Conservation (phyloP, 2,113 vertebrate species). For the Psilopogon haemacephalus region DNA sequence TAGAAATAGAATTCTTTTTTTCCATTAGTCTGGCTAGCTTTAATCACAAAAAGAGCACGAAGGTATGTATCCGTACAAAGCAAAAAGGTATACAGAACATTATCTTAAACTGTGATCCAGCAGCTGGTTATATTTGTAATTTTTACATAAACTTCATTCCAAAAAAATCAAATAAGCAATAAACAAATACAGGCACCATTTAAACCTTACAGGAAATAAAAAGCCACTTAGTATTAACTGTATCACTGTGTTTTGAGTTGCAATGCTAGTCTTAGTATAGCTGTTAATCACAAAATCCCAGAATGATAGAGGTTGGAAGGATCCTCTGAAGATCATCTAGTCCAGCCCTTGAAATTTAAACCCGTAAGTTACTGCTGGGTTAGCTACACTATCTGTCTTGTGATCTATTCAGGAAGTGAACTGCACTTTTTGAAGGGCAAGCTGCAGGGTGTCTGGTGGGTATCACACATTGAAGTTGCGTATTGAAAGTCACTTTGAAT, state of each 20-base stretch:
- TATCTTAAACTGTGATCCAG: background rate
- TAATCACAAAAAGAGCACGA: background rate
- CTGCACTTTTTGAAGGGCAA: background rate
- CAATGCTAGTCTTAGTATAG: background rate
- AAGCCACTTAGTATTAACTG: background rate
- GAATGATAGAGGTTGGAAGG: too few relatives aligned
- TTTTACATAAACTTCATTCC: background rate
- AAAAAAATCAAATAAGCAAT: background rate
- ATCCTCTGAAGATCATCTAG: too few relatives aligned
- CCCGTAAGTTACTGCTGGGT: background rate
- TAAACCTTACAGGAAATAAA: background rate
- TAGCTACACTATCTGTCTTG: background rate
- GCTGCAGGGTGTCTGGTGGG: background rate
- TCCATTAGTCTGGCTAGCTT: background rate
- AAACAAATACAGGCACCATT: background rate
- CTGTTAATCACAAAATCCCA: background rate
- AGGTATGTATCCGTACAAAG: background rate
- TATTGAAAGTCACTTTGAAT: background rate
- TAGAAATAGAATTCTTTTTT: background rate
- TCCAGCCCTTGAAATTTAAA: background rate
- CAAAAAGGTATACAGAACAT: background rate
- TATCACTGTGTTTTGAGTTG: background rate
- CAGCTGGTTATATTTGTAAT: background rate
- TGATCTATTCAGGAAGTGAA: background rate
- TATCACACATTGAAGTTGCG: accelerated